A percentile compares a stretch with the other conserved stretches of the same genome.
phyloP scores from a whole-genome alignment of 2,797 vertebrate genomes.

The Parauchenoglanis ngamensis region DNA sequence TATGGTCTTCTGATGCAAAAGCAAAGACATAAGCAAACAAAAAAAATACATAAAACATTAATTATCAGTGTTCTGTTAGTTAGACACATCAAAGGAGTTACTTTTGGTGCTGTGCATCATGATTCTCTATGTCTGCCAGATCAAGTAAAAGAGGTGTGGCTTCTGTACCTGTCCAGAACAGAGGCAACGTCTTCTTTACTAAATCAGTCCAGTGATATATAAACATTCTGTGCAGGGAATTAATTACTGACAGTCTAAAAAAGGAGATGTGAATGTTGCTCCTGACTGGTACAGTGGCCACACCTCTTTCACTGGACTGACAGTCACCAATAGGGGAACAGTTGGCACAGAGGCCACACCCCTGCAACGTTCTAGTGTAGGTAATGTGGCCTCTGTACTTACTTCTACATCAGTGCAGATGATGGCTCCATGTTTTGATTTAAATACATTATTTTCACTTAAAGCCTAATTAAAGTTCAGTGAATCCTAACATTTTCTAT shows the following conservation, averaged over 20 bases:
- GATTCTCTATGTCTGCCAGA: background rate
- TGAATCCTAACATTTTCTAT: background rate
- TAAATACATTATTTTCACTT: background rate
- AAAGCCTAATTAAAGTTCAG: background rate
- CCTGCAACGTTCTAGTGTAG: background rate
- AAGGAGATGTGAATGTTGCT: background rate
- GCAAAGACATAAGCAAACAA: slow-evolving; percentile 22
- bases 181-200: background rate
- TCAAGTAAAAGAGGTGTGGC: background rate
- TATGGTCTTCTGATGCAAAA: slow-evolving; percentile 79
- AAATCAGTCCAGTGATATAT: background rate
- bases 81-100: background rate
- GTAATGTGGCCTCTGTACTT: background rate
- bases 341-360: background rate
- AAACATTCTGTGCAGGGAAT: background rate
- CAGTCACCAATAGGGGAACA: background rate
- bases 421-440: background rate
- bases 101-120: background rate
- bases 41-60: background rate
- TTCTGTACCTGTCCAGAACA: background rate
- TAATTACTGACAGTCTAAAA: background rate
- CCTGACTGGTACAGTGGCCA: background rate
- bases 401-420: background rate
- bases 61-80: slow-evolving; percentile 7
- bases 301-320: background rate